Base-by-base conservation (phyloP, 2,797 vertebrate genomes). In the Kryptolebias ocellatus region DNA sequence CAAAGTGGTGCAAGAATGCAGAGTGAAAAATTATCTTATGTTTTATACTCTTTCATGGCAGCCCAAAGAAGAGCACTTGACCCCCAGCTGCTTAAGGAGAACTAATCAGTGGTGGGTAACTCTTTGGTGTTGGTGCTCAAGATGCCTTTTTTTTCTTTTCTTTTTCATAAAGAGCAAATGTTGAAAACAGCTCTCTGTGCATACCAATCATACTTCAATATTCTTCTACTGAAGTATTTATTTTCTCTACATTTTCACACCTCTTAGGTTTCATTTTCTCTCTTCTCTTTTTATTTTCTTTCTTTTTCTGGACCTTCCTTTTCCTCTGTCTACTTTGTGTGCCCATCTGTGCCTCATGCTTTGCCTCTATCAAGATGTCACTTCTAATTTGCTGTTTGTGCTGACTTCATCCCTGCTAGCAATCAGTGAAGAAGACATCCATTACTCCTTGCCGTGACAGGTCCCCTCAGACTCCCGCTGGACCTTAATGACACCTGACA, bases 331-430 rank as follows among this genome's bases (percentile, higher is more conserved):
- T 77, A 72, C 74, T 74, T 87, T 80, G 80, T 86, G 85, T 73
- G 80, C 83, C 89, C 88, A 85, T 84, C 90, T 90, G 83, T 76
- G 86, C 70, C 87, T 86, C 74, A 54, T 69, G 64, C 81, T 81
- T 87, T 83, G 66, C 84, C 79, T 89, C 89, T 79, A 90, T 92
- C 88, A 84, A 85, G 81, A 89, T 86, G 89, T 91, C 90, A 87
- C 88, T 92, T 93, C 87, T 90, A 90, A 94, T 95, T 92, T 93
- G 85, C 74, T 81, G 85, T 90, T 89, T 89, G 86, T 93, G 92
- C 92, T 93, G 92, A 93, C 90, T 91, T 82, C 82, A 91, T 93
- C 86, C 87, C 89, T 89, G 83, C 87, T 91, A 90, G 90, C 92
- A 93, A 94, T 94, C 92, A 94, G 87, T 79, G 83, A 88, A 90